Base-by-base conservation (phyloP, 2,113 vertebrate species). In the Periophthalmus modestus region DNA sequence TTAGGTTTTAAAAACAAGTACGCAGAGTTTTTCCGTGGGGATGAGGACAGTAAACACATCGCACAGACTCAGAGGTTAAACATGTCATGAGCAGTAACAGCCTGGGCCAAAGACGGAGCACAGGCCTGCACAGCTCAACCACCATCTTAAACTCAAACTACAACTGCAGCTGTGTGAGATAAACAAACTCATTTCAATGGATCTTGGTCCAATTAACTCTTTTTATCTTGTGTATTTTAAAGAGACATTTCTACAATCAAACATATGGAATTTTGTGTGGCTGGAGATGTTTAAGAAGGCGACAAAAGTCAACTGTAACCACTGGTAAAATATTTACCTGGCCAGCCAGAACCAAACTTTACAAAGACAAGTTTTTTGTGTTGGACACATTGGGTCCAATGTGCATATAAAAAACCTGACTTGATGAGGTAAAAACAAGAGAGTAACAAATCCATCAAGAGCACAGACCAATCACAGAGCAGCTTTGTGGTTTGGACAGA, bases 121-220 rank as follows among this genome's bases (percentile, higher is more conserved):
- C 84, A 87, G 90, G 39, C 80, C 74, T 79, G 76, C 65, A 77
- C 65, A 33, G 75, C 80, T n/a, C 19, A 54, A 54, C 5, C 52
- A 54, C 15, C 15, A n/a, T 54, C 52, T n/a, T n/a, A n/a, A 71
- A 82, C 82, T 87, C 86, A 89, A 89, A 89, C 84, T 89, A 82
- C 73, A 75, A 87, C 80, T 78, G 77, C 80, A 76, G 85, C 36
- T 63, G 74, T 66, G 77, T 77, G 70, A 63, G 48, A 19, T 55
- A 55, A n/a, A 55, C 19, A 55, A 55, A 55, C 52, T n/a, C 16
- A 55, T n/a, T 55, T n/a, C 9, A n/a, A 55, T 55, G n/a, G n/a
- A 55, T 21, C 52, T 55, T 55, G 52, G 6, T n/a, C 21, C 52
- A 21, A 21, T 55, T 55, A 55, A 21, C n/a, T 55, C 19, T 48